A percentile compares a stretch with the other conserved stretches of the same genome.
These are phyloP conservation scores for Poeciliopsis turneri DNA, from an alignment of 2,797 vertebrate species.

Conservation along the genomic window DNA sequence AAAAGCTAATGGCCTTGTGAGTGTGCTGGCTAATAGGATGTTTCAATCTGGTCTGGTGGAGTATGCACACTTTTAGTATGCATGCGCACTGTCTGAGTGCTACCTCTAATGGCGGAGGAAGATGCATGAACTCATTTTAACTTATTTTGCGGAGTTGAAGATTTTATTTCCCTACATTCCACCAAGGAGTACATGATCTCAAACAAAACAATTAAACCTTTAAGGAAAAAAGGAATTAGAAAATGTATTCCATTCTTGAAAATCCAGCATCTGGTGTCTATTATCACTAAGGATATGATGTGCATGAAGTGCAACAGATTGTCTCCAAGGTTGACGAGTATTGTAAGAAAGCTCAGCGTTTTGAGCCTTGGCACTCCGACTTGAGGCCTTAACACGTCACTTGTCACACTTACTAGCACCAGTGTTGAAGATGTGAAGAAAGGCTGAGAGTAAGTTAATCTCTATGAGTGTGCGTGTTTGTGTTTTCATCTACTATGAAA, in stretches of 20 bases:
- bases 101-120: slow-evolving; percentile 57
- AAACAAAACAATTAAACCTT: slow-evolving; percentile 18
- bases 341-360: background rate
- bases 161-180: slow-evolving; percentile 11
- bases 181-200: slow-evolving; percentile 43
- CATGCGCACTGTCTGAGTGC: slow-evolving; percentile 58
- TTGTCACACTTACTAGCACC: background rate
- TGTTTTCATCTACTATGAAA: background rate
- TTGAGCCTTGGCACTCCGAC: background rate
- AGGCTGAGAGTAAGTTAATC: background rate
- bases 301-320: slow-evolving; percentile 73
- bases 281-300: slow-evolving; percentile 66
- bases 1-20: slow-evolving; percentile 78
- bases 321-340: slow-evolving; percentile 63
- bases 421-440: background rate
- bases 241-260: slow-evolving; percentile 41
- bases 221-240: slow-evolving; percentile 36
- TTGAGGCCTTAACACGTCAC: background rate
- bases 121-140: slow-evolving; percentile 60
- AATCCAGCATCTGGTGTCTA: slow-evolving; percentile 57
- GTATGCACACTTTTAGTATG: slow-evolving; percentile 57
- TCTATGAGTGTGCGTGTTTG: too few species aligned
- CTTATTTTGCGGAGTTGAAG: slow-evolving; percentile 53
- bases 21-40: slow-evolving; percentile 73
- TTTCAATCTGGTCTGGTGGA: slow-evolving; percentile 66